These are phyloP conservation scores for Leucophenga maculata DNA, from an alignment of 2,888 invertebrate genomes.

Conservation along the genomic window DNA sequence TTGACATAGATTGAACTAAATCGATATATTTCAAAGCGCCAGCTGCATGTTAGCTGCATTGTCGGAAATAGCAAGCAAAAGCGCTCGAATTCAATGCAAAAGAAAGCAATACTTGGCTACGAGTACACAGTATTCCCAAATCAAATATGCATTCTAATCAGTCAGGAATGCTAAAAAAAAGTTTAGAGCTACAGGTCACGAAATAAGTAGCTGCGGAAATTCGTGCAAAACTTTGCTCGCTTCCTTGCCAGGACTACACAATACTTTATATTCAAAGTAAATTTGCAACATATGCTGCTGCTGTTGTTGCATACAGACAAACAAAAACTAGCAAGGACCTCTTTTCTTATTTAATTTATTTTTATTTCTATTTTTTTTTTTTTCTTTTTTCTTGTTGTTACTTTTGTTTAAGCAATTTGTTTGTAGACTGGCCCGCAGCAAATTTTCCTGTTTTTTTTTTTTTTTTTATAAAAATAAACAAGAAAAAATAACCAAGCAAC, in stretches of 20 bases:
- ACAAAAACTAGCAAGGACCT: slow-evolving; percentile 7
- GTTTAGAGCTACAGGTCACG: too few relatives aligned
- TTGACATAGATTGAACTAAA: too few relatives aligned
- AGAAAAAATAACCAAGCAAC: slow-evolving; percentile 25
- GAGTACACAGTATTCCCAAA: too few relatives aligned
- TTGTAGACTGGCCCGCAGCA: slow-evolving; percentile 3
- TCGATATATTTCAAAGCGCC: too few relatives aligned
- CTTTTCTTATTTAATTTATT: slow-evolving; percentile 7
- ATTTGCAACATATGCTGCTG: slow-evolving; percentile 9
- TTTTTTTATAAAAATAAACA: background rate
- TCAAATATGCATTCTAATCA: slow-evolving; percentile 30
- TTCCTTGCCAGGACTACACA: background rate
- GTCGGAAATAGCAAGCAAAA: too few relatives aligned
- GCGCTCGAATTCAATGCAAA: too few relatives aligned
- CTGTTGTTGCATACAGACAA: background rate
- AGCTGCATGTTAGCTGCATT: too few relatives aligned
- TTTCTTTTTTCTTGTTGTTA: background rate
- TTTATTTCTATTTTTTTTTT: background rate
- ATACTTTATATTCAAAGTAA: slow-evolving; percentile 15
- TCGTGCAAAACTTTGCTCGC: background rate
- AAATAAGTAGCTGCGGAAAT: too few relatives aligned
- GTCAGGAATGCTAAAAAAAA: slow-evolving; percentile 51
- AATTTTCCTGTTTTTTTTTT: too few relatives aligned
- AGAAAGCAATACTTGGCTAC: too few relatives aligned
- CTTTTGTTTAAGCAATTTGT: slow-evolving; percentile 17